Evolutionary conservation across 2,797 vertebrate species (phyloP), one percentile per base, ranked within the genome.

Genomic region (Silurus lanzhouensis): DNA sequence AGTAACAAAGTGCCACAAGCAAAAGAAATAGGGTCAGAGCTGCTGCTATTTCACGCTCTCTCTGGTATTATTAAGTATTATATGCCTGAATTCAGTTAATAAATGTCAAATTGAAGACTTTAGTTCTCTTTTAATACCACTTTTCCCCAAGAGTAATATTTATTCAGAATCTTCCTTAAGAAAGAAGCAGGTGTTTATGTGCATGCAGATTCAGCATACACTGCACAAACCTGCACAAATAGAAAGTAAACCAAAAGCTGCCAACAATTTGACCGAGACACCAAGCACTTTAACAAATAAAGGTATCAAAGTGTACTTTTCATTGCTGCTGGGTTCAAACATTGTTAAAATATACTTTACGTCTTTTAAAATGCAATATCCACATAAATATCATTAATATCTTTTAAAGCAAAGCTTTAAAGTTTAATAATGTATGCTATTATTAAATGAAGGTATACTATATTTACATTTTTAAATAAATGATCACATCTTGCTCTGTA

Each of bases 131-230:
- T 61, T 61, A 78, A n/a, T 76, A 14, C 10, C 22, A 7, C 17
- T 25, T 78, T 61, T 83, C 60, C 77, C 72, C 55, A 83, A 75
- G 76, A 68, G 60, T 63, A 57, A 74, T 72, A 55, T 71, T 64
- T 75, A 66, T 83, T 81, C n/a, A 57, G 68, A 77, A 58, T 63
- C 67, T 67, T 86, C 38, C 58, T 48, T 81, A 14, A 55, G 52
- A 85, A 74, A 82, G 17, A 63, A 74, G 82, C 85, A 87, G 82
- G 77, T 85, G 87, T 77, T 89, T 87, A 86, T 88, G 83, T 85
- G 85, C 76, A 76, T 22, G 9, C 31, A 38, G 25, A 85, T 52
- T 52, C 48, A 52, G 48, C 48, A 7, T 52, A 52, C 0, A 1
- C 48, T 52, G 48, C 48, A 52, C 48, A 52, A 52, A 55, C 84